Evolutionary conservation across 2,797 vertebrate genomes (phyloP).

Genomic region (Saguinus oedipus): DNA sequence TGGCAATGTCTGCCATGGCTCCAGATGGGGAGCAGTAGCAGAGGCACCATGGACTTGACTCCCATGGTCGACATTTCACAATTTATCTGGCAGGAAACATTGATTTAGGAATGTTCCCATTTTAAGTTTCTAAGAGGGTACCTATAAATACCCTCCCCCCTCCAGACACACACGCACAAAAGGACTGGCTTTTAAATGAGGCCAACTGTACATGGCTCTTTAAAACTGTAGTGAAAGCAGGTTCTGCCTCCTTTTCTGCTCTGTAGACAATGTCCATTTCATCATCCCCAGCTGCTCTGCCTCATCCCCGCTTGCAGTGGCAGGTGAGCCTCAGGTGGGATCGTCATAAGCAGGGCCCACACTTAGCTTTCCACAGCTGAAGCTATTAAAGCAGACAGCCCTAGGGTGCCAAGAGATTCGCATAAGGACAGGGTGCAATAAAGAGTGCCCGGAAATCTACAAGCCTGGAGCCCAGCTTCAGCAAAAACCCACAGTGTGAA

Average conservation of each 20-base stretch:
- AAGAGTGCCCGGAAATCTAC: background rate
- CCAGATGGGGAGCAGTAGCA: background rate
- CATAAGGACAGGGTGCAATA: accelerated
- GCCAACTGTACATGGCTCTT: background rate
- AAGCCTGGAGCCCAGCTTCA: background rate
- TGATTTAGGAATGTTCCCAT: background rate
- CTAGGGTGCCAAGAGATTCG: background rate
- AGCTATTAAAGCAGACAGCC: background rate
- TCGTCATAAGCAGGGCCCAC: background rate
- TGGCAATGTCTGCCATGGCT: background rate
- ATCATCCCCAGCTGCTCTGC: background rate
- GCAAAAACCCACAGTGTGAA: background rate
- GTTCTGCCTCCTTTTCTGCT: background rate
- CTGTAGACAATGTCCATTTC: background rate
- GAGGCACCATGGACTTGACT: accelerated
- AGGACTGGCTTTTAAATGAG: background rate
- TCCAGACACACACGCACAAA: too few species aligned
- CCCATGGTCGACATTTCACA: background rate
- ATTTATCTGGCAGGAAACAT: background rate
- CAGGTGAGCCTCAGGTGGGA: background rate
- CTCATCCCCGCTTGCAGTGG: accelerated
- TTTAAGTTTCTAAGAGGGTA: background rate
- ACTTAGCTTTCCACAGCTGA: background rate
- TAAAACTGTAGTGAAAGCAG: background rate
- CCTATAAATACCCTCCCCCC: background rate